Base-by-base conservation (phyloP, 2,888 invertebrate species). In the Agonum fuliginosum region DNA sequence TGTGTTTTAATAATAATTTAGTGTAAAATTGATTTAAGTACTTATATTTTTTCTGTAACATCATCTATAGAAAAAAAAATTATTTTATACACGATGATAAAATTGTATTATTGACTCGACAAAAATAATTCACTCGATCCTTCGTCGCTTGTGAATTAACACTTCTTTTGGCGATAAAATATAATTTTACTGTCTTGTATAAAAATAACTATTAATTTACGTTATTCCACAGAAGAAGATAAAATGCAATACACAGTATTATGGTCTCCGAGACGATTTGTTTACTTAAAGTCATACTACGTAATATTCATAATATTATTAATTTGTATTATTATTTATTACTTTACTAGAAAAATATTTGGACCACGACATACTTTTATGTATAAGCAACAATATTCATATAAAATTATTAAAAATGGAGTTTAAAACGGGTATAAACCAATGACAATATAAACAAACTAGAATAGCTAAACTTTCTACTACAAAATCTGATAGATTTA, bases 241-340 rank as follows among this genome's bases (percentile, higher is more conserved):
- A 34, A 48, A 10, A 81, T 93, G 81, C 88, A 89, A 70, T 95
- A 94, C 85, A 91, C 93, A n/a, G 91, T 95, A 34, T 88, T 95
- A 76, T 95, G 95, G 95, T 90, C 93, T 37, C 93, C 95, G 67
- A 88, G 89, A 79, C 89, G 95, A 82, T 94, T 94, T 83, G 87
- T 88, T 0, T 90, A 91, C 82, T 86, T 95, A 17, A 86, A 84
- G 10, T 2, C 27, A 4, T 77, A 77, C 20, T 41, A 70, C 10
- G 41, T 37, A 12, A 14, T 70, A 70, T 6, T 37, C 5, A 19
- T 34, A 27, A 17, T 54, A 27, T 30, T 51, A 6, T 3, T 37
- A 6, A 20, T 22, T 4, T 30, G n/a, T 34, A 4, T 34, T 37
- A 2, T 75, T 17, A n/a, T 67, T 6, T 3, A 19, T 6, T 30